Conservation (phyloP, 2,888 invertebrate genomes). For the Dasypogon diadema region DNA sequence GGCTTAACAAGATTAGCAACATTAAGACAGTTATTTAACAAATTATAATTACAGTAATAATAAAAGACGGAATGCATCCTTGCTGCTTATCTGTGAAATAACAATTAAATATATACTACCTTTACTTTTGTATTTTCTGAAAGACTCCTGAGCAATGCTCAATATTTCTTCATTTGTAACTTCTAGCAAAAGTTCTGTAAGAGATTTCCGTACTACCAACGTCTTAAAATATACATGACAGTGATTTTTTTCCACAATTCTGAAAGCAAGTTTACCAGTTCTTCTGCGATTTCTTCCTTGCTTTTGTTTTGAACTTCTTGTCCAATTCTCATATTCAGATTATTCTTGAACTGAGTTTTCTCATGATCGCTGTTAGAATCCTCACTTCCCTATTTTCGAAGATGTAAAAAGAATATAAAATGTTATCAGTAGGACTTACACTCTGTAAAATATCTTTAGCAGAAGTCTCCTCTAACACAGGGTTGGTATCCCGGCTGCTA, state of each 20-base stretch:
- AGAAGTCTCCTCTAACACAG: no score
- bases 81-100: slow-evolving; percentile 33
- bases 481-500: no score
- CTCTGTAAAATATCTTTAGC: no score
- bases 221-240: slow-evolving; percentile 68
- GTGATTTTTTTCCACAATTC: background rate
- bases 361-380: slow-evolving; percentile 56
- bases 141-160: slow-evolving; percentile 86
- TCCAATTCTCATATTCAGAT: background rate
- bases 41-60: slow-evolving; percentile 17
- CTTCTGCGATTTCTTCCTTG: slow-evolving; percentile 76
- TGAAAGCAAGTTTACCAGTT: slow-evolving; percentile 72
- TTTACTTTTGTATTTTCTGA: slow-evolving; percentile 83
- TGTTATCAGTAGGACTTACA: no score
- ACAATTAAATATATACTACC: slow-evolving; percentile 74
- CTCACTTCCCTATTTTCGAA: slow-evolving; percentile 22
- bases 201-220: slow-evolving; percentile 85
- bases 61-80: slow-evolving; percentile 14
- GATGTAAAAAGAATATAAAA: no score
- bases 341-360: slow-evolving; percentile 61
- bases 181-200: slow-evolving; percentile 94
- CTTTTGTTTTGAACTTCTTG: slow-evolving; percentile 68
- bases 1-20: slow-evolving; percentile 63
- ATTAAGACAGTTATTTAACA: no score
- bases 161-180: slow-evolving; percentile 93